phyloP scores from a whole-genome alignment of 2,888 invertebrate genomes.

The Rutpela maculata region DNA sequence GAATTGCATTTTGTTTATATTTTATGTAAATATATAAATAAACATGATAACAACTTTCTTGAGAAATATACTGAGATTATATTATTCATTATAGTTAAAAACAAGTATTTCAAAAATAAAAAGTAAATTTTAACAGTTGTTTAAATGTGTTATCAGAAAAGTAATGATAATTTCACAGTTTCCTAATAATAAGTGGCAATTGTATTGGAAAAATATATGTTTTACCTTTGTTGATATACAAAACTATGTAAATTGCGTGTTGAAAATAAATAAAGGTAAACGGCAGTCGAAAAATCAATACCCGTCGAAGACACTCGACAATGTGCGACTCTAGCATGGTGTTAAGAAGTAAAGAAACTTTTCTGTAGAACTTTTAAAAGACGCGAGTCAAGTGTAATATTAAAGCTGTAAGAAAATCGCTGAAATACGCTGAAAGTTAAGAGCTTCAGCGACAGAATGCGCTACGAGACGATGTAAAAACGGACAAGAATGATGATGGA shows the following conservation, averaged over 20 bases:
- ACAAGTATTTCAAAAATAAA: too few species aligned
- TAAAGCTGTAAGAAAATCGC: constrained; percentile 58
- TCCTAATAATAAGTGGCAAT: not conserved
- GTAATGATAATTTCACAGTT: too few species aligned
- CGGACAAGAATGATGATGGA: constrained; percentile 52
- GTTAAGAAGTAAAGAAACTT: constrained; percentile 63
- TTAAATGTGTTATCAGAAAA: too few species aligned
- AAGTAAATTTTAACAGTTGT: too few species aligned
- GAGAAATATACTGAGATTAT: too few species aligned
- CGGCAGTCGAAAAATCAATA: constrained; percentile 44
- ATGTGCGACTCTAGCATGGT: constrained; percentile 53
- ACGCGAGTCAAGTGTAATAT: constrained; percentile 39
- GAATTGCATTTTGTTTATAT: too few species aligned
- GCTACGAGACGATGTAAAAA: constrained; percentile 55
- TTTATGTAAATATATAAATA: too few species aligned
- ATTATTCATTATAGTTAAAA: too few species aligned
- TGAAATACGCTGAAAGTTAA: constrained; percentile 58
- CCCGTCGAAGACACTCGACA: constrained; percentile 62
- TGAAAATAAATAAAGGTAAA: not conserved
- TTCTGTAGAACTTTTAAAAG: constrained; percentile 66
- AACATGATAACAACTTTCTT: too few species aligned
- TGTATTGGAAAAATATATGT: not conserved
- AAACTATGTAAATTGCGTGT: not conserved
- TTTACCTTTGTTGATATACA: not conserved
- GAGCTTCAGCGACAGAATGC: constrained; percentile 66